Base-by-base conservation (phyloP, 1,140 invertebrate genomes). In the Caenorhabditis latens region DNA sequence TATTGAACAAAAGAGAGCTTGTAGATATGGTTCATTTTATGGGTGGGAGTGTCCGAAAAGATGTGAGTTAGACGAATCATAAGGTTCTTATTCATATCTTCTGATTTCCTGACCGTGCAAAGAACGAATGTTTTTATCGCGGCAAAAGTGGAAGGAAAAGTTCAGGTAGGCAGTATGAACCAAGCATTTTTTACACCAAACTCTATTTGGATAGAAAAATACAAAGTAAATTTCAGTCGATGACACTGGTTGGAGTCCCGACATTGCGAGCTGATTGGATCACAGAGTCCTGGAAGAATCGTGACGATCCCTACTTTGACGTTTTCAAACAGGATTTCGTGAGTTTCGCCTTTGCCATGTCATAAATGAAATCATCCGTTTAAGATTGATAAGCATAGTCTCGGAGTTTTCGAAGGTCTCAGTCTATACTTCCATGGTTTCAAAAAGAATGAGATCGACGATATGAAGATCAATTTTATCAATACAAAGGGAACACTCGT, bases 251-350 rank as follows among this genome's bases (percentile, higher is more conserved):
- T 19, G 71, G 71, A 32, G 95, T 96, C 89, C 96, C 96, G 19
- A 95, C 98, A 71, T 95, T 99, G 94, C 95, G 95, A 83, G 95
- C 95, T 85, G 95, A 95, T 53, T 99, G 97, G 97, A 95, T 99
- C 16, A 94, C 95, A 92, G 94, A 95, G 86, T 95, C 96, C 71
- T 99, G 97, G 97, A 95, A 93, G 83, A 90, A 93, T 21, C 90
- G 94, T 86, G 94, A 96, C 91, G 94, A 96, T 89, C 90, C 94
- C 32, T 93, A 94, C 21, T 87, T 84, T 21, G 46, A 58, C 24
- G 53, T 46, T 21, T 21, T 75, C 14, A 43, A 83, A 5, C 40
- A 50, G 11, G n/a, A 46, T 6, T 61, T 88, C 24, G 87, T 88
- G 79, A 13, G 43, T 14, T 87, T 89, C 11, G 14, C 16, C 32